Base-by-base conservation (phyloP, 2,113 vertebrate genomes). In the Rhadina sibilatrix region DNA sequence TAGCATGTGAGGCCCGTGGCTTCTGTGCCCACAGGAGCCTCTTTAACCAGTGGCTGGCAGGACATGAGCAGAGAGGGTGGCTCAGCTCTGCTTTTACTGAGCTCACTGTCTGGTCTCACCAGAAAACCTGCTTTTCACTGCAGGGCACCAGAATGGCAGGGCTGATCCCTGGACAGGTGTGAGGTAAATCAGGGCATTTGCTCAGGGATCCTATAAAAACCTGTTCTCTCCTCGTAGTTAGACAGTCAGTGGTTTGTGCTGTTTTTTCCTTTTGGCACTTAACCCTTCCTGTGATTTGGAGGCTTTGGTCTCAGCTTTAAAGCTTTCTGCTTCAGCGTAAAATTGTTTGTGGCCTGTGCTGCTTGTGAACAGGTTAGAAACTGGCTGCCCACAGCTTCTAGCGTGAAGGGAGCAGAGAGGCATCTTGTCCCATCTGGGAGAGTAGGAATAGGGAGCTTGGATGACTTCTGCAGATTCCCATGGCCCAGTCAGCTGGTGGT, bases 1-100 rank as follows among this genome's bases (percentile, higher is more conserved):
- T 52, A 53, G n/a, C 0, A 0, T 9, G 2, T 5, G 10, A 42
- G 4, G 11, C 37, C 40, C 1, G 0, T 0, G 10, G 53, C 56
- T 7, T 4, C 37, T 64, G 69, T 57, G 46, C 24, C 38, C 30
- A 11, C 18, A 7, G 33, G 33, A 91, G 24, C 68, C 27, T 60
- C 47, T 75, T 16, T 68, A 61, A 30, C 46, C 56, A 37, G 25
- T 63, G 54, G 12, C 50, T 47, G 50, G 17, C 42, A 42, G 12
- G 69, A 31, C 0, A 1, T 0, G 10, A 57, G 42, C 60, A 40
- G 56, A 65, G 42, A 38, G 37, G 24, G 37, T 35, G 37, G 31
- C 74, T 87, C 28, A 33, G 44, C 59, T 76, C 66, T 60, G 70
- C 47, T 75, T 46, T 57, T 46, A 22, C 53, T 5, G 27, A 74